Conservation (phyloP, 1,140 invertebrate species). For the Ectropis grisescens region DNA sequence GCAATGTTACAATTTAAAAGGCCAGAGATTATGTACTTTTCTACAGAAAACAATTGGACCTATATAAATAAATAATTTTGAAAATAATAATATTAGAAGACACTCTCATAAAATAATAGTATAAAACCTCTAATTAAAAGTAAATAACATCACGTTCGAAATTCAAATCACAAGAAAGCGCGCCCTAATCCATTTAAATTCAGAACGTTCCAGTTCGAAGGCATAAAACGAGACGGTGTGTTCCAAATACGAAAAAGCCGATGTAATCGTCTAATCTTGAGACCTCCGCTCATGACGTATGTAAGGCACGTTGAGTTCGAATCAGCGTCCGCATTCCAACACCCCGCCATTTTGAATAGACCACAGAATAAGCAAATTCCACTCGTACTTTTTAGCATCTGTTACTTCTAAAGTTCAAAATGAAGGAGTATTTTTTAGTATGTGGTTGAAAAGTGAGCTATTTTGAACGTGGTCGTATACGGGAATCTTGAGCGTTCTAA, state of each 20-base stretch:
- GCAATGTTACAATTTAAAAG: too few relatives aligned
- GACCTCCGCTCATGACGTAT: constrained; percentile 55
- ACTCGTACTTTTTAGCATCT: too few relatives aligned
- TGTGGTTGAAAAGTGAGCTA: constrained; percentile 6
- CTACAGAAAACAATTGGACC: too few relatives aligned
- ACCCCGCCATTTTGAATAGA: constrained; percentile 30
- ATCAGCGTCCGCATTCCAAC: constrained; percentile 34
- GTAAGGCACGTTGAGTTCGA: constrained; percentile 43
- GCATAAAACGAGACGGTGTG: constrained; percentile 43
- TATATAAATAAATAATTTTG: too few relatives aligned
- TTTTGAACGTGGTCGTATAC: constrained; percentile 32
- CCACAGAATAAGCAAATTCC: constrained; percentile 25
- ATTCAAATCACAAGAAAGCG: constrained; percentile 29
- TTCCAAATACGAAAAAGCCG: constrained; percentile 57
- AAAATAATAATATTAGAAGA: too few relatives aligned
- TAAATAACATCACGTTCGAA: constrained; percentile 25
- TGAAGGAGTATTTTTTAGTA: too few relatives aligned
- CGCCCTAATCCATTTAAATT: constrained; percentile 44
- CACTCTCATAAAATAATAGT: too few relatives aligned
- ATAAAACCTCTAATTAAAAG: too few relatives aligned
- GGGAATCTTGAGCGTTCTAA: constrained; percentile 65
- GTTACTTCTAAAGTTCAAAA: too few relatives aligned
- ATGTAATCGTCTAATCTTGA: constrained; percentile 63
- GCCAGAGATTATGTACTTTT: too few relatives aligned
- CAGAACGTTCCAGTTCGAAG: constrained; percentile 26